Evolutionary conservation across 2,113 vertebrate species (phyloP).

Genomic region (Pseudorhombus dupliciocellatus): DNA sequence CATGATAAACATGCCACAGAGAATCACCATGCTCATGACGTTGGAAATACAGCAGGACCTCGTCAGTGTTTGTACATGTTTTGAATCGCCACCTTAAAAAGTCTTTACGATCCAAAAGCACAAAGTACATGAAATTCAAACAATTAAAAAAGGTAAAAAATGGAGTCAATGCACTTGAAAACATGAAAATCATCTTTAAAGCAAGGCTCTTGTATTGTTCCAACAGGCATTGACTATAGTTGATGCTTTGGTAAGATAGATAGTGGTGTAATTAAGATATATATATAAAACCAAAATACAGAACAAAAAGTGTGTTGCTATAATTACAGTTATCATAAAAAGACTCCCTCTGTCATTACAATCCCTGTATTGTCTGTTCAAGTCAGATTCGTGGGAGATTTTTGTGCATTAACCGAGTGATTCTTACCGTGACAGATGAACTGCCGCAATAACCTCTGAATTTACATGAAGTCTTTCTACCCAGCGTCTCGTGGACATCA

Average conservation of each 20-base stretch:
- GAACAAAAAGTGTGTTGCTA: conserved; percentile 12
- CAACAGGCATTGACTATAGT: conserved; percentile 53
- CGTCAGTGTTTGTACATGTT: conserved; percentile 8
- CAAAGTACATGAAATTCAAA: conserved; percentile 22
- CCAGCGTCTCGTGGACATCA: conserved; percentile 10
- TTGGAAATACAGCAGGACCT: conserved; percentile 30
- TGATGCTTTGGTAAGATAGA: conserved; percentile 68
- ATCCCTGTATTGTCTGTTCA: conserved; percentile 35
- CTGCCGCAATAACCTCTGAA: neutral
- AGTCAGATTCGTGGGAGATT: conserved; percentile 13
- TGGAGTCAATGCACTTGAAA: conserved; percentile 41
- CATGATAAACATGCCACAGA: conserved; percentile 43
- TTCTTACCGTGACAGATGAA: neutral
- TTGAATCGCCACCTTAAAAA: conserved; percentile 28
- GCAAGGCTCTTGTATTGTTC: conserved; percentile 65
- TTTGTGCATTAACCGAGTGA: conserved; percentile 42
- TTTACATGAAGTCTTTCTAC: conserved; percentile 29
- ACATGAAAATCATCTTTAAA: conserved; percentile 36
- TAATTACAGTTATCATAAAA: too few species aligned
- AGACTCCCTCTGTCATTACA: conserved; percentile 17
- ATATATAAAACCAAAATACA: conserved; percentile 22
- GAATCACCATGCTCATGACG: conserved; percentile 46
- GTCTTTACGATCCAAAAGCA: conserved; percentile 34
- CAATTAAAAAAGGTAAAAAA: conserved; percentile 9
- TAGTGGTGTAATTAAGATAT: conserved; percentile 15